Percentiles rank a stretch among this genome's conserved stretches.
phyloP scores from a whole-genome alignment of 2,113 vertebrate genomes.

The Oreamnos americanus region DNA sequence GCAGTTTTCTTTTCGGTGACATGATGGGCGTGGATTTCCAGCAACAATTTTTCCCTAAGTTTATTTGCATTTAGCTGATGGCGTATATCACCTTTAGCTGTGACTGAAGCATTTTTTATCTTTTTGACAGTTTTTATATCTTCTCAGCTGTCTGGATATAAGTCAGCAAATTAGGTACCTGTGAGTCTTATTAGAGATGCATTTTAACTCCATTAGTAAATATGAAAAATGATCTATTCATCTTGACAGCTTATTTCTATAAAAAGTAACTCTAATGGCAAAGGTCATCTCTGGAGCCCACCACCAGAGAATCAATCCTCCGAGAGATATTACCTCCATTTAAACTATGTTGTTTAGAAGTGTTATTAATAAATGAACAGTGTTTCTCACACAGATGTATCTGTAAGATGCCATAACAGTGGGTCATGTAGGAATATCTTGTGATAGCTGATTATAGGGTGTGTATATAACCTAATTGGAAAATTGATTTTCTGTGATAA shows the following conservation, averaged over 20 bases:
- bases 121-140: constrained; percentile 35
- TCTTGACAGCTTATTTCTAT: constrained; percentile 44
- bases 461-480: not conserved
- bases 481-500: constrained; percentile 45
- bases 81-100: not conserved
- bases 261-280: constrained; percentile 6
- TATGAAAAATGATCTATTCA: constrained; percentile 45
- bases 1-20: not conserved
- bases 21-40: not conserved
- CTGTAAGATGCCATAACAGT: not conserved
- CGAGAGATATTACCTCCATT: not conserved
- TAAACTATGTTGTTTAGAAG: not conserved
- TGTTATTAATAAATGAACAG: constrained; percentile 45
- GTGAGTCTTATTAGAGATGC: constrained; percentile 27
- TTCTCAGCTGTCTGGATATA: constrained; percentile 19
- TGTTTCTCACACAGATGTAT: not conserved
- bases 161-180: constrained; percentile 22
- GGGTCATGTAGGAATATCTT: not conserved
- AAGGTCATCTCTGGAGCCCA: not conserved
- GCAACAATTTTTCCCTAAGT: not conserved
- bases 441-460: not conserved
- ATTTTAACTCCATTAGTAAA: constrained; percentile 52
- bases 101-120: constrained; percentile 5
- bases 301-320: not conserved
- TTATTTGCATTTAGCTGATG: constrained; percentile 34